These are phyloP conservation scores for Scaptomyza polygonia DNA, from an alignment of 2,888 invertebrate genomes.

Conservation along the genomic window DNA sequence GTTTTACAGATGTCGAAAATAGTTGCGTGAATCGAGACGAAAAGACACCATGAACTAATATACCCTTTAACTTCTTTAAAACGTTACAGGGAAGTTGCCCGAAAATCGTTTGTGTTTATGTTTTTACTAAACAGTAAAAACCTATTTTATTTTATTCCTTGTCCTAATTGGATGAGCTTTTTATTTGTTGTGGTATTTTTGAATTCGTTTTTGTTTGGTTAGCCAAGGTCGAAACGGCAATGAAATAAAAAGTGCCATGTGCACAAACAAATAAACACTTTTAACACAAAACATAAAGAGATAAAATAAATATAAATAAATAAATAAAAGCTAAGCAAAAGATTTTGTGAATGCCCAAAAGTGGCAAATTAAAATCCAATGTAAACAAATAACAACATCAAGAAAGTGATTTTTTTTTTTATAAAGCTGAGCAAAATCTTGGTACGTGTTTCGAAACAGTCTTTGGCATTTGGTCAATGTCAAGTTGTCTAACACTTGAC, in stretches of 20 bases:
- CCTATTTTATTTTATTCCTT: slow-evolving; percentile 19
- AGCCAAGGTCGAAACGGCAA: slow-evolving; percentile 59
- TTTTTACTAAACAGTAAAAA: no score
- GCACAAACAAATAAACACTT: slow-evolving; percentile 43
- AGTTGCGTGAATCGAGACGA: no score
- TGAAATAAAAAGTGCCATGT: slow-evolving; percentile 3
- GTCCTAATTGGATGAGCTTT: background rate
- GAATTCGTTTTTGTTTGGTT: slow-evolving; percentile 42
- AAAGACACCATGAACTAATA: no score
- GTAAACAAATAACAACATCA: slow-evolving; percentile 46
- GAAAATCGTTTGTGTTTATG: no score
- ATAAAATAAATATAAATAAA: slow-evolving; percentile 11
- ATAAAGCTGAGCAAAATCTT: slow-evolving; percentile 28
- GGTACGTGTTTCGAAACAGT: slow-evolving; percentile 54
- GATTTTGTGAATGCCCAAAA: slow-evolving; percentile 67
- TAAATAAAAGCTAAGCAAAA: slow-evolving; percentile 34
- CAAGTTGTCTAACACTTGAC: slow-evolving; percentile 54
- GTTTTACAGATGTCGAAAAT: no score
- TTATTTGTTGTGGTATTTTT: slow-evolving; percentile 28
- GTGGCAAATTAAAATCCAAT: slow-evolving; percentile 55
- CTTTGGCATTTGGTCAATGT: slow-evolving; percentile 75
- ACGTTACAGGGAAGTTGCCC: no score
- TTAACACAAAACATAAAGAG: slow-evolving; percentile 43
- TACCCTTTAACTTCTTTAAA: no score
- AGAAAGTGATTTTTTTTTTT: slow-evolving; percentile 34